Percentiles rank a stretch among this genome's conserved stretches.
Evolutionary conservation across 2,888 invertebrate genomes (phyloP).

Genomic region (Phyllotreta striolata): DNA sequence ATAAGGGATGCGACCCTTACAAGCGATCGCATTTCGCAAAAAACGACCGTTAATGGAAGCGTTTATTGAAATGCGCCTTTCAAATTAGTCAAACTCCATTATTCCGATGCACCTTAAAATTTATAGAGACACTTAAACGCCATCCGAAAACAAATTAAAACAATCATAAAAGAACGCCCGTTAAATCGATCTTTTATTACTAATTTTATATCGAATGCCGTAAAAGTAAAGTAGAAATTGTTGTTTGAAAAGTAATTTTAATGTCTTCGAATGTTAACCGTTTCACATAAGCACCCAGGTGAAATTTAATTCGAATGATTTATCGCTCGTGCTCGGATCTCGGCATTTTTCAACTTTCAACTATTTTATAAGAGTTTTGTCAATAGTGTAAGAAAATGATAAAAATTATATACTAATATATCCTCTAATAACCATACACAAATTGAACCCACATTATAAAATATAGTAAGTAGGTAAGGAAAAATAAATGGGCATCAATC

Average conservation of each 20-base stretch:
- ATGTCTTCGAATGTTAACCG: constrained; percentile 19
- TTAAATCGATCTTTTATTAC: constrained; percentile 36
- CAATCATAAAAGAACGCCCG: constrained; percentile 35
- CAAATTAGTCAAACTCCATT: constrained; percentile 15
- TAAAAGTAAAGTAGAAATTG: constrained; percentile 39
- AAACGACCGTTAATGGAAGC: not conserved
- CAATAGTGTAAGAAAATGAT: not conserved
- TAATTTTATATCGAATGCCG: constrained; percentile 36
- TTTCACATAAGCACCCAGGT: constrained; percentile 19
- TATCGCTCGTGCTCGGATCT: constrained; percentile 4
- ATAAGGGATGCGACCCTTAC: constrained; percentile 15
- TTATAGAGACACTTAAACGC: constrained; percentile 32
- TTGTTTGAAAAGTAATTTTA: constrained; percentile 26
- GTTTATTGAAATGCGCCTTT: constrained; percentile 9
- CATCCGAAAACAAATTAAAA: constrained; percentile 35
- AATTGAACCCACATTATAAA: too few species aligned
- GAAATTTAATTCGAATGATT: constrained; percentile 6
- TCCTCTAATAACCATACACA: not conserved
- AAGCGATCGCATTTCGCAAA: constrained; percentile 23
- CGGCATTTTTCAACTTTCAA: constrained; percentile 22
- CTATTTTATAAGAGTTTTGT: constrained; percentile 13
- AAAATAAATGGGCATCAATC: too few species aligned
- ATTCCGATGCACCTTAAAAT: constrained; percentile 18
- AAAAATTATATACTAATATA: not conserved
- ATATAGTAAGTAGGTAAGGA: too few species aligned